Base-by-base conservation (phyloP, 2,113 vertebrate species). In the Drymodes brunneopygia region DNA sequence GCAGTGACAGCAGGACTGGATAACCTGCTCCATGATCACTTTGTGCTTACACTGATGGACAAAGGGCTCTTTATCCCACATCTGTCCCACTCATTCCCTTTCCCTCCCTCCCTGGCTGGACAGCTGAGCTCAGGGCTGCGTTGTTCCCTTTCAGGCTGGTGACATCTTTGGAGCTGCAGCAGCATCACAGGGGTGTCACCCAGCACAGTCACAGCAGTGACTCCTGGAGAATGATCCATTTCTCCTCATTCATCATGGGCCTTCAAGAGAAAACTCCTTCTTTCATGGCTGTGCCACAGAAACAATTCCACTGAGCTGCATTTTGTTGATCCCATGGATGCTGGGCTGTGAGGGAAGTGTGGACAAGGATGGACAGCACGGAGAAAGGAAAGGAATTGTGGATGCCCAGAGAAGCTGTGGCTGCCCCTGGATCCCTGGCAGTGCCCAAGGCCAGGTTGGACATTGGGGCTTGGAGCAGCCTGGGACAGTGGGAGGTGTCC, bases 11-110 rank as follows among this genome's bases (percentile, higher is more conserved):
- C 33, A 35, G 24, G 19, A 5, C 11, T 35, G 73, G 64, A 14
- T 81, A 1, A 1, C 3, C 14, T 31, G 50, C 57, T 45, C 84
- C 2, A 1, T 3, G 5, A 61, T 15, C 28, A 5, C 58, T 60
- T 38, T 31, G 16, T 51, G 6, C 5, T 80, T 35, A 4, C 33
- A 27, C 1, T 0, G 17, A 25, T 0, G 36, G 31, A 35, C 27
- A 21, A 27, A 69, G 28, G 9, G 11, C 27, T 58, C 20, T 22
- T 77, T 10, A 10, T 25, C 45, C 29, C 74, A 62, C 21, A 25
- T 19, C 53, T 47, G 38, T 36, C 72, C 65, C 31, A 7, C 54
- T 71, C 6, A 0, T 35, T 42, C 47, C 50, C 25, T 35, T 14
- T 58, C 45, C 38, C 62, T 81, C 31, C 8, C 2, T 15, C 14